Evolutionary conservation across 2,888 invertebrate species (phyloP).

Genomic region (Melinopterus prodromus): DNA sequence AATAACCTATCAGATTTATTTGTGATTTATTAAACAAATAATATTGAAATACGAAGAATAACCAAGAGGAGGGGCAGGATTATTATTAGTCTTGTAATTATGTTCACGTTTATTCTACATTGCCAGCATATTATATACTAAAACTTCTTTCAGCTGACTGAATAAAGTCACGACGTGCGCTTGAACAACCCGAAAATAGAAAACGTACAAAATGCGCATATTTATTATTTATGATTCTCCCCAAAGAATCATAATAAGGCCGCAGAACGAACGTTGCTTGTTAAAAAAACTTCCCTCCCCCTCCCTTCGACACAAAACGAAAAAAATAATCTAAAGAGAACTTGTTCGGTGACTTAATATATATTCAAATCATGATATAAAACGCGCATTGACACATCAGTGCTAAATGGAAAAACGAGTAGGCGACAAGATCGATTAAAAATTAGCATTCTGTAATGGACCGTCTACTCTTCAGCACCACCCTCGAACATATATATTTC

Average conservation of each 20-base stretch:
- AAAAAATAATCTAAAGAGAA: not conserved
- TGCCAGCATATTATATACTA: no score
- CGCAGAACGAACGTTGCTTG: not conserved
- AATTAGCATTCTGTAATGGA: constrained; percentile 50
- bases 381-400: constrained; percentile 35
- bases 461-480: constrained; percentile 42
- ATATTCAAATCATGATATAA: not conserved
- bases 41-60: no score
- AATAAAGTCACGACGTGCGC: not conserved
- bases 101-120: no score
- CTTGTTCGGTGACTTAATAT: not conserved
- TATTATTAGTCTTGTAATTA: no score
- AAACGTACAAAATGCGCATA: not conserved
- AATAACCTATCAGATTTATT: no score
- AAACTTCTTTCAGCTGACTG: not conserved
- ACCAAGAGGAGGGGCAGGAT: no score
- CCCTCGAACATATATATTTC: constrained; percentile 13
- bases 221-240: not conserved
- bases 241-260: not conserved
- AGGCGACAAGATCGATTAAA: constrained; percentile 47
- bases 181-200: not conserved
- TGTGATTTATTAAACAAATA: no score
- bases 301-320: not conserved
- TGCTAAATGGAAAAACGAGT: constrained; percentile 42
- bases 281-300: not conserved